Percentiles rank a stretch among this genome's conserved stretches.
These are phyloP conservation scores for Trachops cirrhosus DNA, from an alignment of 2,797 vertebrate species.

Conservation along the genomic window DNA sequence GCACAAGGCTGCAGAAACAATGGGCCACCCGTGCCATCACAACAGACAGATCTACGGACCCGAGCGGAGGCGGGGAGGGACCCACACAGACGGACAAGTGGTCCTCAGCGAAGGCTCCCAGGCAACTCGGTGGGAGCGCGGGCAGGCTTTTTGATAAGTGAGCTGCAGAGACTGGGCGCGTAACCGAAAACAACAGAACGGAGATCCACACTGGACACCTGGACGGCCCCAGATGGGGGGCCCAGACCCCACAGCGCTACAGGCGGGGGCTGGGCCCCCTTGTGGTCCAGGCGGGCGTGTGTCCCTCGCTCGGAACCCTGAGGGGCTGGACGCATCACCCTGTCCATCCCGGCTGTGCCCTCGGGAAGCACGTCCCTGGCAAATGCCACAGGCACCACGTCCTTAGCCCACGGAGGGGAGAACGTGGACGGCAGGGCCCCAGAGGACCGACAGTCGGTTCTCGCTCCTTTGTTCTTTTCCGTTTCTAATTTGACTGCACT, in stretches of 20 bases:
- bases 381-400: neutral
- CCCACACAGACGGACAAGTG: neutral
- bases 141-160: too few relatives aligned
- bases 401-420: neutral
- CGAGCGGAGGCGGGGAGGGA: too few relatives aligned
- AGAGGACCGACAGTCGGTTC: fast-evolving
- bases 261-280: neutral
- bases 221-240: neutral
- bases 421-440: neutral
- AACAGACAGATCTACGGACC: neutral
- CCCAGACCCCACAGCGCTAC: neutral
- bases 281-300: neutral
- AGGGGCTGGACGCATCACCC: neutral
- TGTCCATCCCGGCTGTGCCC: neutral
- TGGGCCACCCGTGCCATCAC: fast-evolving
- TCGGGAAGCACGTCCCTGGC: neutral
- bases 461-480: neutral
- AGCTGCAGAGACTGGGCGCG: neutral
- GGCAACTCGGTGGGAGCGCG: neutral
- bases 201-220: neutral
- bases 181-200: too few relatives aligned
- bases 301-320: neutral
- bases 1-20: neutral
- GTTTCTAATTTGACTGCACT: neutral
- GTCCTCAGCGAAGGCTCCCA: neutral